phyloP scores from a whole-genome alignment of 1,140 invertebrate species.

The Helicoverpa armigera region DNA sequence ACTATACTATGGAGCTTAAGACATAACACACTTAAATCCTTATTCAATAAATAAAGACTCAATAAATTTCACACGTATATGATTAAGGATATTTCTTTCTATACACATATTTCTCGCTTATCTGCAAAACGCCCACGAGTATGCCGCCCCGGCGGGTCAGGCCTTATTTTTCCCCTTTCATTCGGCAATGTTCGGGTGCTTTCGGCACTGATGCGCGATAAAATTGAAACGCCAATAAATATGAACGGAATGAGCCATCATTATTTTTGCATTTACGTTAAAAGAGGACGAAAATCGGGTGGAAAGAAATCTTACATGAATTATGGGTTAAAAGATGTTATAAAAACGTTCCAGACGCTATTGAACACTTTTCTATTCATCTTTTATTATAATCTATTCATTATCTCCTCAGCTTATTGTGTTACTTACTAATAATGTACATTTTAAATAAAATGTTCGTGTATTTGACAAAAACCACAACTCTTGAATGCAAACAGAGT shows the following conservation, averaged over 20 bases:
- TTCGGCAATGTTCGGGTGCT: slow-evolving; percentile 10
- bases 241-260: slow-evolving; percentile 49
- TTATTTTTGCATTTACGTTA: slow-evolving; percentile 51
- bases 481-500: background rate
- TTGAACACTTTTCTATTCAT: background rate
- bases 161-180: slow-evolving; percentile 43
- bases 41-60: slow-evolving; percentile 14
- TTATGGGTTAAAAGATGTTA: background rate
- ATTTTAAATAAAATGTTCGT: background rate
- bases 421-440: background rate
- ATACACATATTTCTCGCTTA: slow-evolving; percentile 40
- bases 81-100: slow-evolving; percentile 35
- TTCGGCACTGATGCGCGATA: slow-evolving; percentile 45
- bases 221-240: slow-evolving; percentile 53
- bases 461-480: background rate
- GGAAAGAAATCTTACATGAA: slow-evolving; percentile 32
- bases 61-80: slow-evolving; percentile 21
- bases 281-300: background rate
- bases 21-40: background rate
- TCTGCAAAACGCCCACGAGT: slow-evolving; percentile 49
- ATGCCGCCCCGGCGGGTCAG: slow-evolving; percentile 44
- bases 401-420: background rate
- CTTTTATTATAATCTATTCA: slow-evolving; percentile 7
- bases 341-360: slow-evolving; percentile 16
- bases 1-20: too few relatives aligned